Evolutionary conservation across 2,888 invertebrate genomes (phyloP).

Genomic region (Lithophane leautieri): DNA sequence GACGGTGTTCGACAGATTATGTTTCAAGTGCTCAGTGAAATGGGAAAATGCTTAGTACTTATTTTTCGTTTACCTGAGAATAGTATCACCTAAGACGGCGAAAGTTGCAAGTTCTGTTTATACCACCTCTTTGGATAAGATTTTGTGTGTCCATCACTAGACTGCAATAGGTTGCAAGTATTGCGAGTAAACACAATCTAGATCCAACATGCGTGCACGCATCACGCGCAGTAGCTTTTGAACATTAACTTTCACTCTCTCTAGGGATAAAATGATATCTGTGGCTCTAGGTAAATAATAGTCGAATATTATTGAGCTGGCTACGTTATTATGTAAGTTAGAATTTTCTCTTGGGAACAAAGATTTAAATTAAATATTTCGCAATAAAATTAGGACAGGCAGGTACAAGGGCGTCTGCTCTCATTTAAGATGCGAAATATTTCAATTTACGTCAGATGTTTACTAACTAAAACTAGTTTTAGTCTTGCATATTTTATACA

Average conservation of each 20-base stretch:
- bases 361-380: conserved; percentile 25
- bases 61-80: neutral
- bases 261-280: neutral
- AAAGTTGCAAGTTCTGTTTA: neutral
- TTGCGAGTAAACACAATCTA: too few relatives aligned
- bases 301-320: neutral
- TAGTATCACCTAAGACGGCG: neutral
- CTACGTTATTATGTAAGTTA: neutral
- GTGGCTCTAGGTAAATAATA: neutral
- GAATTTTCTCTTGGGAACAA: conserved; percentile 1
- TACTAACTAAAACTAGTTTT: neutral
- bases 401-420: conserved; percentile 7
- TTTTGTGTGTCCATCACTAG: neutral
- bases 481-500: conserved; percentile 1
- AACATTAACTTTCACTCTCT: neutral
- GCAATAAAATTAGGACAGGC: conserved; percentile 1
- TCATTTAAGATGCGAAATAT: conserved; percentile 5
- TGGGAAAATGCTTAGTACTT: neutral
- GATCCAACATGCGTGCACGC: too few relatives aligned
- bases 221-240: neutral
- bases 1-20: conserved; percentile 31
- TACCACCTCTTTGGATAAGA: neutral
- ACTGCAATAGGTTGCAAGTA: too few relatives aligned
- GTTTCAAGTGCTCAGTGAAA: conserved; percentile 4
- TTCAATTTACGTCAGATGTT: conserved; percentile 11